Evolutionary conservation across 2,797 vertebrate species (phyloP), one percentile per base, ranked within the genome.

Genomic region (Furcifer pardalis): DNA sequence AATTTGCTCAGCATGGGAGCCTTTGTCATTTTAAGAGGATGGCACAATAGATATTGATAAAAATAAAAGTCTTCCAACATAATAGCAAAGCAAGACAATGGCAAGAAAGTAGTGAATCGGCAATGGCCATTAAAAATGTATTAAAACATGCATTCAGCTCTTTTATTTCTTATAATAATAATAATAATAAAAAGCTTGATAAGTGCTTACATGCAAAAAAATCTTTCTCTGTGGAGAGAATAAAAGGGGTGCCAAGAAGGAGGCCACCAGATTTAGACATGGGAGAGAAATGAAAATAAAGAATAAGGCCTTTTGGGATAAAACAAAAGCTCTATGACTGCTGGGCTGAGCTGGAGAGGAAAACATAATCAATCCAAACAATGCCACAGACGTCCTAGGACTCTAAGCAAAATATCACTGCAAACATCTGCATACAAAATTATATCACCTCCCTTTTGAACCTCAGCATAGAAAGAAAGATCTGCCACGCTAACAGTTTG

Each of bases 51-150:
- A 94, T 94, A 94, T 86, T 90, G 92, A 92, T 93, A 93, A 94
- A 95, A 96, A 95, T 94, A 94, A 95, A 94, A 93, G 84, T 94
- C 84, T 92, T 94, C 94, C 91, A 92, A 92, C 91, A 92, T 93
- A 95, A 95, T 94, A 92, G 90, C 56, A 90, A 87, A 90, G 86
- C 91, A 94, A 95, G 91, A 95, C 91, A 95, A 94, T 94, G 88
- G 86, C 68, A 93, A 87, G 86, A 91, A 94, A 94, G 89, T 94
- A 79, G 81, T 90, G 90, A 92, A 91, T 93, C 82, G 91, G 88
- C 42, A 92, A 83, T 77, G 80, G 72, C 89, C 91, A 95, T 95
- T 95, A 95, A 95, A 95, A 95, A 91, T 94, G 86, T 92, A 94
- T 95, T 96, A 94, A 94, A 95, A 93, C 1, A 32, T 87, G 71